Conservation (phyloP, 2,888 invertebrate species). For the Aporophyla lueneburgensis region DNA sequence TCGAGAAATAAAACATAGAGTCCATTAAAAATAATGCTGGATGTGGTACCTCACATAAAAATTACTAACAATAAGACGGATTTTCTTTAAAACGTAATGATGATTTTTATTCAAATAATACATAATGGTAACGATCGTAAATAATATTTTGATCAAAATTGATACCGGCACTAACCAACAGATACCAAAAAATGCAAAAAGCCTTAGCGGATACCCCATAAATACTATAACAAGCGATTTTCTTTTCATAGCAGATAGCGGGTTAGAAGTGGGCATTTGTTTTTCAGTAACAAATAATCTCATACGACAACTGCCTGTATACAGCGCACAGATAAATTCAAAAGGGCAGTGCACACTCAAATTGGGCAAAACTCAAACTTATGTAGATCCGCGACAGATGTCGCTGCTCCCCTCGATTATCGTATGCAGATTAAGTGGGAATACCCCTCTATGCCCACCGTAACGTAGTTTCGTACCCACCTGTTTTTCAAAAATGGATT, state of each 20-base stretch:
- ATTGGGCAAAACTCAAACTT: constrained; percentile 87
- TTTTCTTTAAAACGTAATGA: neutral
- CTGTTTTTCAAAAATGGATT: constrained; percentile 71
- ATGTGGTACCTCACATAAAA: neutral
- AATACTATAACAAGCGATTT: neutral
- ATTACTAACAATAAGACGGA: too few relatives aligned
- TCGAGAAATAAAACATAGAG: neutral
- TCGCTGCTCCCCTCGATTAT: constrained; percentile 84
- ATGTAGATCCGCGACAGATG: constrained; percentile 88
- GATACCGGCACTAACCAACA: neutral
- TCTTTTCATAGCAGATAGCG: neutral
- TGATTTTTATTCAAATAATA: neutral
- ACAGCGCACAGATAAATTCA: constrained; percentile 81
- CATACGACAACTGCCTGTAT: constrained; percentile 64
- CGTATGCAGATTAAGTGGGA: constrained; percentile 87
- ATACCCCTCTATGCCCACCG: constrained; percentile 75
- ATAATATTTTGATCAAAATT: neutral
- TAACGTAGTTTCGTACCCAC: constrained; percentile 75
- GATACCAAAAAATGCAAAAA: neutral
- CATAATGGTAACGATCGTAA: neutral
- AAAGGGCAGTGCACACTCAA: constrained; percentile 81
- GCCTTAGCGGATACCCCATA: neutral
- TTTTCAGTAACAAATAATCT: neutral
- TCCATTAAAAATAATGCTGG: neutral
- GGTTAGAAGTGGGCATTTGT: neutral